phyloP scores from a whole-genome alignment of 2,113 vertebrate species.

The Nanger granti region DNA sequence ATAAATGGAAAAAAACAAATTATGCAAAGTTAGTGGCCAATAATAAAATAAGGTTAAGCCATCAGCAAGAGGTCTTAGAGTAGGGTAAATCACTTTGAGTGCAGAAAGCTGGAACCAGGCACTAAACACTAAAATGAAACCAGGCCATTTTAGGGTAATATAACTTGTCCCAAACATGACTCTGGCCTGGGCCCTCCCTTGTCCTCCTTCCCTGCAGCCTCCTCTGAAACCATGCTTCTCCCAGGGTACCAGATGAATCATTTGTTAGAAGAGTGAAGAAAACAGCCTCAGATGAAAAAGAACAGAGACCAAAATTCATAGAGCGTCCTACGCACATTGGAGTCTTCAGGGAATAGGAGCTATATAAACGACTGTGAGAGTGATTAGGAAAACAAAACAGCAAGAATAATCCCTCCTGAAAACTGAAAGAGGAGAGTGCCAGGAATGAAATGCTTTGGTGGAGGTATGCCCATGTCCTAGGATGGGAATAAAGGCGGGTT shows the following conservation, averaged over 20 bases:
- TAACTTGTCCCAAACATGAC: background rate
- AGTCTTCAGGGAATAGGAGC: background rate
- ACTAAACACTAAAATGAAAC: background rate
- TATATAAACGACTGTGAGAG: background rate
- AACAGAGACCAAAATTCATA: background rate
- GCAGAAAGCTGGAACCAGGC: background rate
- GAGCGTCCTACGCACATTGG: background rate
- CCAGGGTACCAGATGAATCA: background rate
- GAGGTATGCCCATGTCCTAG: background rate
- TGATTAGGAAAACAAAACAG: conserved; percentile 30
- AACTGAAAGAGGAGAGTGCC: background rate
- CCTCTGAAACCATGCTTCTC: background rate
- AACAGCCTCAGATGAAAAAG: background rate
- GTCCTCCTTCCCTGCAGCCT: background rate
- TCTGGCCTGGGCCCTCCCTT: background rate
- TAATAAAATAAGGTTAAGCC: background rate
- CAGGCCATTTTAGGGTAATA: background rate
- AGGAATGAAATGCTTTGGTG: background rate
- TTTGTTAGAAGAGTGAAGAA: background rate
- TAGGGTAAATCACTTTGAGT: background rate
- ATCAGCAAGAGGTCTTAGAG: background rate
- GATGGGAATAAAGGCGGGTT: conserved; percentile 24
- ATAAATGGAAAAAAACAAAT: conserved; percentile 35
- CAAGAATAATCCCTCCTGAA: conserved; percentile 14
- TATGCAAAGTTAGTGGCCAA: background rate